Evolutionary conservation across 2,113 vertebrate genomes (phyloP), one percentile per base, ranked within the genome.

Genomic region (Nyctibius bracteatus): DNA sequence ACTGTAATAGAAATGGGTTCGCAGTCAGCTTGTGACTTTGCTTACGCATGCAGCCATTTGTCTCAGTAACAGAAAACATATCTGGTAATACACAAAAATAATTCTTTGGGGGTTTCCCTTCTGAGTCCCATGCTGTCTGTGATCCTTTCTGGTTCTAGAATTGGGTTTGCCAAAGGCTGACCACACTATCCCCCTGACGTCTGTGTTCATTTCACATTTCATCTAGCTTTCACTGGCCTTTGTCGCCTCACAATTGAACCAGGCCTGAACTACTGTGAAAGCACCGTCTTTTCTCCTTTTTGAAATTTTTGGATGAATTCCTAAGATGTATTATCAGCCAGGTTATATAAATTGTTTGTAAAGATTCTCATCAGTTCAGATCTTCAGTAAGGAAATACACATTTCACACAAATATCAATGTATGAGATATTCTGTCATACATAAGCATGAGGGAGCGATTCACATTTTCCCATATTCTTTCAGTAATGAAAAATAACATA

Each of bases 41-140:
- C 57, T 72, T 19, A 19, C 1, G 0, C 2, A 0, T 44, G 35
- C 33, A 59, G 41, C 31, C 0, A 0, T 67, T 79, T 62, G 12
- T 65, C 35, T 86, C 20, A 14, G 24, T 65, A 52, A 27, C 27
- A 75, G 66, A 44, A 96, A 94, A 39, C 11, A 1, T 65, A 30
- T 8, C 44, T 55, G 46, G 3, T 72, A 58, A 66, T 78, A 75
- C 4, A 22, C 1, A 65, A 33, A 66, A 74, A 55, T 8, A 61
- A 20, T 77, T 75, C 12, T 25, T 66, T 73, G 41, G 10, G 11
- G 1, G 2, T 58, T 84, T 92, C 8, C 10, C 20, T 66, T 37
- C 7, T 20, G 28, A 66, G 41, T 66, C 28, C 23, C 22, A 4
- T 57, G 63, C 35, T 77, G 8, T 31, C 41, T 58, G 49, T n/a